These are phyloP conservation scores for Characodon lateralis DNA, from an alignment of 2,797 vertebrate species.

Conservation along the genomic window DNA sequence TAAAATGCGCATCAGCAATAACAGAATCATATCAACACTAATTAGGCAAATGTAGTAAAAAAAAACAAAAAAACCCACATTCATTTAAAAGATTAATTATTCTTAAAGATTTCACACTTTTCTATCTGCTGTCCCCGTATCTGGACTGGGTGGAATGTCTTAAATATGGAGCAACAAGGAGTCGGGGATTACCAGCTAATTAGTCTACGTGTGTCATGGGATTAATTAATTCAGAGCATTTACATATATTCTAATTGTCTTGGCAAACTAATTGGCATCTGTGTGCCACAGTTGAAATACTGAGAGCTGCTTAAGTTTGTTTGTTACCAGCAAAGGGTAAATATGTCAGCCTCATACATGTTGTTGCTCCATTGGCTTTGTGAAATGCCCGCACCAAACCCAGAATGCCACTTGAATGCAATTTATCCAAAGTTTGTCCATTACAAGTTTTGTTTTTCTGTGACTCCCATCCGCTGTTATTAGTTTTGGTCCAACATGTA, in stretches of 20 bases:
- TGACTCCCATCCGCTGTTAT: neutral
- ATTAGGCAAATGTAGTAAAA: slow-evolving; percentile 60
- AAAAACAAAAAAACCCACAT: slow-evolving; percentile 38
- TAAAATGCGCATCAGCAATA: slow-evolving; percentile 48
- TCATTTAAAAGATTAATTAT: slow-evolving; percentile 70
- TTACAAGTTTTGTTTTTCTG: neutral
- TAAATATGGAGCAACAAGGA: slow-evolving; percentile 74
- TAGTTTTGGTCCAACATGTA: neutral
- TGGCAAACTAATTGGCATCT: slow-evolving; percentile 65
- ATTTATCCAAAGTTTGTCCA: slow-evolving; percentile 18
- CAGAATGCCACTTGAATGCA: slow-evolving; percentile 10
- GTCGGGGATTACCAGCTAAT: slow-evolving; percentile 75
- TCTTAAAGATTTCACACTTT: slow-evolving; percentile 57
- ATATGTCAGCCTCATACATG: slow-evolving; percentile 21
- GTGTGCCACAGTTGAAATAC: slow-evolving; percentile 28
- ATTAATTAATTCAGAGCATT: slow-evolving; percentile 78
- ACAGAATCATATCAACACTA: slow-evolving; percentile 45
- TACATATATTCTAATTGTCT: slow-evolving; percentile 73
- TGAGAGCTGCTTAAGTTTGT: slow-evolving; percentile 49
- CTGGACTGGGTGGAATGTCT: slow-evolving; percentile 67
- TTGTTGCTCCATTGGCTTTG: slow-evolving; percentile 25
- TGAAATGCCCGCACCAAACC: neutral
- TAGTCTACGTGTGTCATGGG: slow-evolving; percentile 66
- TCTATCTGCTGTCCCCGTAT: slow-evolving; percentile 56
- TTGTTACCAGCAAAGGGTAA: slow-evolving; percentile 40